phyloP scores from a whole-genome alignment of 2,888 invertebrate genomes.

The Chrysodeixis includens region DNA sequence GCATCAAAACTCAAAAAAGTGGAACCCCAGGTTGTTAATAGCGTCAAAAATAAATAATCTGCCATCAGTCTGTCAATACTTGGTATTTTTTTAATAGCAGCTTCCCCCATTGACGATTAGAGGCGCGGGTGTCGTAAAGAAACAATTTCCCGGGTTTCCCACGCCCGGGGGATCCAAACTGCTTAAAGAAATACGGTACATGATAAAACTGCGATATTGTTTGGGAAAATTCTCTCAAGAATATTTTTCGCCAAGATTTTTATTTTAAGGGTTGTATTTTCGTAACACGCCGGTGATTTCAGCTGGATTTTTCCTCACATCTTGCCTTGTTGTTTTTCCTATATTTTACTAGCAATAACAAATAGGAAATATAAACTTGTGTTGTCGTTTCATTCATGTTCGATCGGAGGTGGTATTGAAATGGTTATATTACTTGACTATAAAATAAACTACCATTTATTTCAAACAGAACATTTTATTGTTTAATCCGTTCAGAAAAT shows the following conservation, averaged over 20 bases:
- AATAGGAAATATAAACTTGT: not conserved
- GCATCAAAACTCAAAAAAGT: not conserved
- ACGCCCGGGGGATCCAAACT: constrained; percentile 71
- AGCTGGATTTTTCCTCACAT: not conserved
- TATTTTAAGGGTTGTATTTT: constrained; percentile 25
- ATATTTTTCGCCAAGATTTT: constrained; percentile 23
- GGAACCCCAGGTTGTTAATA: constrained; percentile 75
- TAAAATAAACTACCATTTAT: constrained; percentile 79
- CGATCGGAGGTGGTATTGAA: not conserved
- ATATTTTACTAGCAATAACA: not conserved
- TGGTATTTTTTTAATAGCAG: constrained; percentile 61
- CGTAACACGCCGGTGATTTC: not conserved
- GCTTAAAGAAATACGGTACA: constrained; percentile 81
- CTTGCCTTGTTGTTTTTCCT: not conserved
- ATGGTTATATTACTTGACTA: constrained; percentile 12
- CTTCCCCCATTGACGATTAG: constrained; percentile 79
- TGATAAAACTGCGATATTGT: constrained; percentile 83
- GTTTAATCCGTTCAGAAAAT: constrained; percentile 88
- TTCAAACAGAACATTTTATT: constrained; percentile 90
- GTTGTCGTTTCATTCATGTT: not conserved
- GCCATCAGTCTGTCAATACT: constrained; percentile 78
- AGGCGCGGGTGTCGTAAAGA: constrained; percentile 86
- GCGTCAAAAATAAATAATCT: constrained; percentile 84
- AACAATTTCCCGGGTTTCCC: constrained; percentile 86
- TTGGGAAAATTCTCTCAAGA: constrained; percentile 25